Base-by-base conservation (phyloP, 2,888 invertebrate species). In the Theretra japonica region DNA sequence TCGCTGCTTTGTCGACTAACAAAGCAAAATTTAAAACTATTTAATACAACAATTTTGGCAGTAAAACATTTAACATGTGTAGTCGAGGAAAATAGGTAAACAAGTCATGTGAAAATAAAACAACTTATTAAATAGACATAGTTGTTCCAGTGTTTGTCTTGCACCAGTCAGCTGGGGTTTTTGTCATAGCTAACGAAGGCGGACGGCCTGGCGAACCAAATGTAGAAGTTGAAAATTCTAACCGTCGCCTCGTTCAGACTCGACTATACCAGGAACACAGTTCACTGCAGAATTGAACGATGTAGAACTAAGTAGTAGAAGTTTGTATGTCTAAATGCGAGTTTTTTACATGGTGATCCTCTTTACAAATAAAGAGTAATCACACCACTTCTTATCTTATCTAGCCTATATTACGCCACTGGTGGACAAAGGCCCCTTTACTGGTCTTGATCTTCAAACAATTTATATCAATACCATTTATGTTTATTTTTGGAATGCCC, bases 21-120 rank as follows among this genome's bases (percentile, higher is more conserved):
- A 58, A 58, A 28, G 25, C 58, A 58, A 58, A 58, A 25, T 58
- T 23, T 58, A 58, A 58, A 58, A 58, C 23, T 58, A 58, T 58
- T 23, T 25, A 58, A 58, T 25, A 57, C 23, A 17, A 58, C 58
- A 28, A 1, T 58, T 25, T 58, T 25, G 25, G 15, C 58, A 58
- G 21, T 28, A 23, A 23, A 23, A 25, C 58, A 58, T 23, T 25
- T 8, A 15, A 0, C 25, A 15, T 15, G 4, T 57, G 11, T 11
- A 21, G 41, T 41, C 11, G 41, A 41, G 41, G 41, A 41, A 41
- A 41, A 41, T 15, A 41, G 41, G 41, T 41, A 41, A 11, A 2
- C 41, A n/a, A n/a, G n/a, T n/a, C n/a, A n/a, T n/a, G n/a, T 41
- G 41, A 41, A 41, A 2, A 41, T 41, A 41, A 41, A 41, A 2